Percentiles rank a stretch among this genome's conserved stretches.
Evolutionary conservation across 2,113 vertebrate species (phyloP).

Genomic region (Porphyrio hochstetteri): DNA sequence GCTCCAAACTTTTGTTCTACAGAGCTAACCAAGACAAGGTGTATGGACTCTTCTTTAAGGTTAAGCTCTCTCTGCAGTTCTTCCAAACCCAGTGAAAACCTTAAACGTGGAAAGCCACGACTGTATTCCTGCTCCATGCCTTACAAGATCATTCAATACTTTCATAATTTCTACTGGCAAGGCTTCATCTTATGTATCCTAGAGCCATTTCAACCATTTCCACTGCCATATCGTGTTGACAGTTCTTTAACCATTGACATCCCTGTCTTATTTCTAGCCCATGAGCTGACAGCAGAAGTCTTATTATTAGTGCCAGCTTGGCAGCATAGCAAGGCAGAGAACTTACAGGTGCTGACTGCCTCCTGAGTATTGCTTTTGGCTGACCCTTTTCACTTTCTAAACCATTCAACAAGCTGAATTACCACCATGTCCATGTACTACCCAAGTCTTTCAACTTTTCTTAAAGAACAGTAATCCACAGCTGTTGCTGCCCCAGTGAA

Average conservation of each 20-base stretch:
- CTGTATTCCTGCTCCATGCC: not conserved
- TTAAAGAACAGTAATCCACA: not conserved
- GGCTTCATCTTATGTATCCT: not conserved
- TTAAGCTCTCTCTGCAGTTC: not conserved
- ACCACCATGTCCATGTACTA: not conserved
- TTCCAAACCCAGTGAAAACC: not conserved
- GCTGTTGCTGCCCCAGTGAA: not conserved
- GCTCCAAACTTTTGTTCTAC: not conserved
- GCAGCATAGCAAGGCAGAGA: not conserved
- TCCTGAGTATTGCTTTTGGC: not conserved
- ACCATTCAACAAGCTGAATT: not conserved
- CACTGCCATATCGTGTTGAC: not conserved
- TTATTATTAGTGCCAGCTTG: not conserved
- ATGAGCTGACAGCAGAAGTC: not conserved
- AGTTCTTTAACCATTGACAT: not conserved
- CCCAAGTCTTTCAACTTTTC: not conserved
- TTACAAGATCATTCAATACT: not conserved
- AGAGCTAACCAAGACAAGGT: not conserved
- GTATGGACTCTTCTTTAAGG: not conserved
- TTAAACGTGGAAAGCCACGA: not conserved
- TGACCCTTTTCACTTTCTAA: not conserved
- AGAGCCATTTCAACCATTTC: not conserved
- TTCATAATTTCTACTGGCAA: not conserved
- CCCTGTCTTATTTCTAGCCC: not conserved
- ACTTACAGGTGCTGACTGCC: not conserved